Conservation (phyloP, 2,888 invertebrate species). For the Melieria crassipennis region DNA sequence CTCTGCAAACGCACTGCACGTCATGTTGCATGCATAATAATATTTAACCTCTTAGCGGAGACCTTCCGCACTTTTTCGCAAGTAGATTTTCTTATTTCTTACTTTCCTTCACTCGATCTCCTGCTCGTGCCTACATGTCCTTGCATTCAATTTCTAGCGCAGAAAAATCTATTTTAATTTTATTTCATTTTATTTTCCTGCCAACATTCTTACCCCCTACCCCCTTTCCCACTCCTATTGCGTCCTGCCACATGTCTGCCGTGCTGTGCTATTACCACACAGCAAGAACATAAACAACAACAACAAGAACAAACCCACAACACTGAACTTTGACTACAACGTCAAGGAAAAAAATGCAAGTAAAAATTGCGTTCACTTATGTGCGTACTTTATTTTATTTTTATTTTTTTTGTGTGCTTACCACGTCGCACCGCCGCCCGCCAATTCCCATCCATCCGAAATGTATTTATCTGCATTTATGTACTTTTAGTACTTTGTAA, state of each 20-base stretch:
- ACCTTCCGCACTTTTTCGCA: background rate
- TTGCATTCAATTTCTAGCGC: conserved; percentile 20
- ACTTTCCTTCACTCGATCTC: background rate
- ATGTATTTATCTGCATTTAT: conserved; percentile 32
- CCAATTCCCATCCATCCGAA: background rate
- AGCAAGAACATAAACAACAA: background rate
- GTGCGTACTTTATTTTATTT: too few species aligned
- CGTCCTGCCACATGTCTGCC: background rate
- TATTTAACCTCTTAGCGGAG: conserved; percentile 21
- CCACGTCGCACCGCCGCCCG: background rate
- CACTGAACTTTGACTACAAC: too few species aligned
- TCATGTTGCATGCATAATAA: conserved; percentile 19
- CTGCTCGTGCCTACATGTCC: conserved; percentile 4
- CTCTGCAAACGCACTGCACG: background rate
- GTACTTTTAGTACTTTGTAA: conserved; percentile 33
- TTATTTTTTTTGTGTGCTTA: too few species aligned
- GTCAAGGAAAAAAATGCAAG: too few species aligned
- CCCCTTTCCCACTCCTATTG: background rate
- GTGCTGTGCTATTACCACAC: too few species aligned
- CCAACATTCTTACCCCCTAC: background rate
- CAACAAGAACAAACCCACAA: background rate
- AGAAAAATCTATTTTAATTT: conserved; percentile 36
- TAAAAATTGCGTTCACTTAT: too few species aligned
- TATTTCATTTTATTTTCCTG: conserved; percentile 29
- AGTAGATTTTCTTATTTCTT: background rate